Evolutionary conservation across 2,113 vertebrate genomes (phyloP).

Genomic region (Gallinago media): DNA sequence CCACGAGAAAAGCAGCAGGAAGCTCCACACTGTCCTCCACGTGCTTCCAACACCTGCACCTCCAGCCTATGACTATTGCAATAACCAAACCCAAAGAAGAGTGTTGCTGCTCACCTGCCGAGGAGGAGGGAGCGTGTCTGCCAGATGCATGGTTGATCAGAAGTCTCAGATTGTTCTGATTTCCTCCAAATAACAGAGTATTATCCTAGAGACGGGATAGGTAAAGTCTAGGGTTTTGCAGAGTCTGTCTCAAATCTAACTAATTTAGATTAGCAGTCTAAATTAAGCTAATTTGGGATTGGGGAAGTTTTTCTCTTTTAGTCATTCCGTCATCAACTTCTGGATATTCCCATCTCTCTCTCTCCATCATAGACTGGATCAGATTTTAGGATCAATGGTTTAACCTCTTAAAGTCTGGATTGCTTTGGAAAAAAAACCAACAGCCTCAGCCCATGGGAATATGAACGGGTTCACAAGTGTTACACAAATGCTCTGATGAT

Average conservation of each 20-base stretch:
- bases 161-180: not conserved
- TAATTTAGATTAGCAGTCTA: not conserved
- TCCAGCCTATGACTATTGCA: fast-evolving
- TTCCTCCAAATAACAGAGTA: not conserved
- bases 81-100: fast-evolving
- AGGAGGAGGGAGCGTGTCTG: not conserved
- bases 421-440: not conserved
- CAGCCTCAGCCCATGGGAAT: not conserved
- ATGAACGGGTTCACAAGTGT: not conserved
- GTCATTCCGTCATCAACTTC: not conserved
- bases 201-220: not conserved
- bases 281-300: not conserved
- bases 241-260: not conserved
- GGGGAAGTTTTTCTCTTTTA: not conserved
- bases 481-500: not conserved
- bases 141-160: not conserved
- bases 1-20: not conserved
- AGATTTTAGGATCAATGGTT: not conserved
- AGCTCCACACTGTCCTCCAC: not conserved
- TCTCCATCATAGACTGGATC: not conserved
- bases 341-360: not conserved
- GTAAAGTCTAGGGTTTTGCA: not conserved
- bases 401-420: not conserved
- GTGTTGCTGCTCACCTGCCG: not conserved
- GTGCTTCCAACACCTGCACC: not conserved